phyloP scores from a whole-genome alignment of 2,888 invertebrate genomes.

The Caenorhabditis macrosperma region DNA sequence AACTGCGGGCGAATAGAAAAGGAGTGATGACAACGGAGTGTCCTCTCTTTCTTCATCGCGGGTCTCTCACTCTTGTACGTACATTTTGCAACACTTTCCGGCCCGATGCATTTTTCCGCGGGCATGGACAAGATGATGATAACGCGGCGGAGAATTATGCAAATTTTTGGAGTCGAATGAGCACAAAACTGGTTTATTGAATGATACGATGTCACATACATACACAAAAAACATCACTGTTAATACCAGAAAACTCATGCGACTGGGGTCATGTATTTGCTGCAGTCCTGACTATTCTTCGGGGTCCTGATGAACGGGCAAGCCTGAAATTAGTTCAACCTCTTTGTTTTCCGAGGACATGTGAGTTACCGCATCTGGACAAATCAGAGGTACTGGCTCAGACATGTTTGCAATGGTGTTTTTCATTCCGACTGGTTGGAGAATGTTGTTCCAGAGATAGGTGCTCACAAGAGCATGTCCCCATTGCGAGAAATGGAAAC shows the following conservation, averaged over 20 bases:
- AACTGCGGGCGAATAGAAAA: background rate
- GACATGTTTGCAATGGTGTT: slow-evolving; percentile 64
- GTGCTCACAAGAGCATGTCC: slow-evolving; percentile 71
- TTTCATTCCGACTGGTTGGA: slow-evolving; percentile 70
- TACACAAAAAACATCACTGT: slow-evolving; percentile 7
- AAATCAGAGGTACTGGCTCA: slow-evolving; percentile 60
- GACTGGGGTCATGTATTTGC: slow-evolving; percentile 65
- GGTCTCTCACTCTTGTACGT: slow-evolving; percentile 9
- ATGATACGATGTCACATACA: slow-evolving; percentile 22
- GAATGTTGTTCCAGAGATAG: slow-evolving; percentile 74
- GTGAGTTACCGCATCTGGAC: slow-evolving; percentile 69
- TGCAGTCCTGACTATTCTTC: slow-evolving; percentile 67
- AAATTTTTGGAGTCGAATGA: slow-evolving; percentile 4
- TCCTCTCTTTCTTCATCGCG: background rate
- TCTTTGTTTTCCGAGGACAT: background rate
- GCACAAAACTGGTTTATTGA: background rate
- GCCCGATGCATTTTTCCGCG: background rate
- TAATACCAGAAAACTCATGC: slow-evolving; percentile 7
- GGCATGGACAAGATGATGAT: background rate
- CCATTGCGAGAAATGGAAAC: slow-evolving; percentile 76
- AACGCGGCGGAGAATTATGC: slow-evolving; percentile 16
- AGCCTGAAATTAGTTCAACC: slow-evolving; percentile 50
- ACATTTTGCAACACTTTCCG: slow-evolving; percentile 31
- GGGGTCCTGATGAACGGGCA: slow-evolving; percentile 71
- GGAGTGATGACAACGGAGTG: slow-evolving; percentile 12